Base-by-base conservation (phyloP, 1,140 invertebrate genomes). In the Drosophila rhopaloa region DNA sequence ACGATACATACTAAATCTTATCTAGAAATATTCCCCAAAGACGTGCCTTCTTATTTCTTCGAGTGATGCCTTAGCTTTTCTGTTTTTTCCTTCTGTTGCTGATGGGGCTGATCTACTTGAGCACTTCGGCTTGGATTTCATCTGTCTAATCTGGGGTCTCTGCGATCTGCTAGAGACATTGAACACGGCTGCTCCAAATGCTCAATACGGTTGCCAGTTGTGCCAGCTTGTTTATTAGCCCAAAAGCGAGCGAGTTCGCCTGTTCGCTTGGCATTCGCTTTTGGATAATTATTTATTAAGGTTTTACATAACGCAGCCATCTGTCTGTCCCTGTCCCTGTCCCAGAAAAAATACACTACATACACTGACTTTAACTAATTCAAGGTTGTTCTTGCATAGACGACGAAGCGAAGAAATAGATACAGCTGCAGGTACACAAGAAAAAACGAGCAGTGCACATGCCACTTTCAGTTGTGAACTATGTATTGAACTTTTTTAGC, bases 211-310 rank as follows among this genome's bases (percentile, higher is more conserved):
- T 50, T 61, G 63, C 57, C 63, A 32, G 63, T 35, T 61, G 54
- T 19, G 24, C 40, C 44, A 47, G 44, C 41, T 70, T 66, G 61
- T 70, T 70, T 70, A 70, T 70, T 70, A 70, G 62, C 66, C 41
- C 48, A 55, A 70, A 66, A 66, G 41, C 66, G 48, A 63, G 24
- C 10, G 58, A 35, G 48, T 14, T 51, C 5, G 61, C 61, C 27
- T 14, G 19, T 11, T 38, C 37, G 55, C 24, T 48, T 14, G 27
- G 27, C 46, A 67, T 50, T 62, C 37, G 62, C 59, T 67, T 56
- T 70, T 67, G 41, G 48, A 55, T 70, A 70, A 70, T 70, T 67
- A 70, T 70, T 67, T 67, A 67, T 70, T 70, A 55, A 70, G 48
- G 66, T 67, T 70, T 70, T 56, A 55, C 66, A 67, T 54, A 61